A percentile compares a stretch with the other conserved stretches of the same genome.
These are phyloP conservation scores for Coelinius sp. DNA, from an alignment of 2,888 invertebrate species.

Conservation along the genomic window DNA sequence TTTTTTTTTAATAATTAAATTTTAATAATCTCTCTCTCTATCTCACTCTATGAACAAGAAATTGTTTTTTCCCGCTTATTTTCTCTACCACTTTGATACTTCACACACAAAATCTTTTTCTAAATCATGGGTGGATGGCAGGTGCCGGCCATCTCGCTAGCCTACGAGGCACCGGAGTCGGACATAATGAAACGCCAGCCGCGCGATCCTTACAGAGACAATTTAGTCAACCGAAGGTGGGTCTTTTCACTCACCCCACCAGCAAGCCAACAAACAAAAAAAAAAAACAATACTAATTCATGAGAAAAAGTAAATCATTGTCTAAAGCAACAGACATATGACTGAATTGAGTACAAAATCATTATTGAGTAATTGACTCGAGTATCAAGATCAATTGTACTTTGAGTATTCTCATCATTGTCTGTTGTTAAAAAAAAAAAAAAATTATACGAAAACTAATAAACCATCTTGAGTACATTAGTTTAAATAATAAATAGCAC, in stretches of 20 bases:
- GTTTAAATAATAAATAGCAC: background rate
- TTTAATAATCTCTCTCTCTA: too few species aligned
- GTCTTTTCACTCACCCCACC: conserved; percentile 65
- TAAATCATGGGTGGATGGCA: conserved; percentile 71
- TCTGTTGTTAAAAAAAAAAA: background rate
- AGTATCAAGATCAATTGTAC: too few species aligned
- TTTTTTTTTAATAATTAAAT: background rate
- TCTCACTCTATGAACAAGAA: conserved; percentile 32
- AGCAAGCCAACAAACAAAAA: conserved; percentile 19
- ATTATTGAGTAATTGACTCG: too few species aligned
- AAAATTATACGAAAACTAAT: background rate
- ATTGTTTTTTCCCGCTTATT: conserved; percentile 44
- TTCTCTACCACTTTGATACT: conserved; percentile 42
- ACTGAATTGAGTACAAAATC: background rate
- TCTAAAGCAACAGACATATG: conserved; percentile 5
- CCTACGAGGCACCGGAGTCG: conserved; percentile 98
- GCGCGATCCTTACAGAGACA: conserved; percentile 97
- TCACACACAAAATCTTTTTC: conserved; percentile 49
- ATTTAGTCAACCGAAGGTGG: conserved; percentile 99
- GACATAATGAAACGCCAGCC: conserved; percentile 99
- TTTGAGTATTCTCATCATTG: background rate
- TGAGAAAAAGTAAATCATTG: background rate
- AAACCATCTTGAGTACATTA: background rate
- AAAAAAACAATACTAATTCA: conserved; percentile 15
- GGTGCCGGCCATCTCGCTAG: conserved; percentile 99